These are phyloP conservation scores for Epirrita christyi DNA, from an alignment of 2,888 invertebrate genomes.

Conservation along the genomic window DNA sequence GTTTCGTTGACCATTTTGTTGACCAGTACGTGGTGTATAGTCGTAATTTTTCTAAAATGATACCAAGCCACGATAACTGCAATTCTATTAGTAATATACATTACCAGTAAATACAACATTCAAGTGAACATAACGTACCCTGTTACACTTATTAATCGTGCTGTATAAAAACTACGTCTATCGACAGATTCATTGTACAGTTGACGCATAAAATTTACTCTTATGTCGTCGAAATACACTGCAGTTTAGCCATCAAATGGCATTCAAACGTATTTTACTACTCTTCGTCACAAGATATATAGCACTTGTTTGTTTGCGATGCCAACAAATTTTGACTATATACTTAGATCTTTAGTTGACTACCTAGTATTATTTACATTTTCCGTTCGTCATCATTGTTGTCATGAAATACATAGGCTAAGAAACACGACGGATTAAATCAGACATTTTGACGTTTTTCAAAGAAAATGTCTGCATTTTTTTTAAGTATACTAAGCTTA, in stretches of 20 bases:
- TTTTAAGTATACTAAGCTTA: conserved; percentile 8
- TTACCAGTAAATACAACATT: background rate
- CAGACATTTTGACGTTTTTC: conserved; percentile 8
- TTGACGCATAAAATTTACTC: conserved; percentile 24
- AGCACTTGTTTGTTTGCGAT: background rate
- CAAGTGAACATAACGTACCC: conserved; percentile 31
- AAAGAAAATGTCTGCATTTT: conserved; percentile 1
- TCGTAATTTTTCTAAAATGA: too few species aligned
- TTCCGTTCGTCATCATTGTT: conserved; percentile 4
- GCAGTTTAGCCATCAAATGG: conserved; percentile 21
- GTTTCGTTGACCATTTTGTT: too few species aligned
- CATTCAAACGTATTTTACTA: conserved; percentile 5
- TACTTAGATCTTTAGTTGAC: conserved; percentile 12
- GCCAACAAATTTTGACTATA: background rate
- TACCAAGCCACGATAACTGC: too few species aligned
- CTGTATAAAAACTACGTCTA: conserved; percentile 25
- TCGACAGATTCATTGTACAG: conserved; percentile 14
- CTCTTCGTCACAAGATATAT: conserved; percentile 6
- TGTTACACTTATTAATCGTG: conserved; percentile 28
- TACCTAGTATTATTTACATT: conserved; percentile 24
- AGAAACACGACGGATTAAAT: conserved; percentile 7
- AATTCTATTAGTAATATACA: too few species aligned
- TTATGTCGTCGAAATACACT: conserved; percentile 14
- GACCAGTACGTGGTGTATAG: too few species aligned
- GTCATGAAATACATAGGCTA: conserved; percentile 11